Evolutionary conservation across 2,888 invertebrate species (phyloP), one percentile per base, ranked within the genome.

Genomic region (Halictus ligatus): DNA sequence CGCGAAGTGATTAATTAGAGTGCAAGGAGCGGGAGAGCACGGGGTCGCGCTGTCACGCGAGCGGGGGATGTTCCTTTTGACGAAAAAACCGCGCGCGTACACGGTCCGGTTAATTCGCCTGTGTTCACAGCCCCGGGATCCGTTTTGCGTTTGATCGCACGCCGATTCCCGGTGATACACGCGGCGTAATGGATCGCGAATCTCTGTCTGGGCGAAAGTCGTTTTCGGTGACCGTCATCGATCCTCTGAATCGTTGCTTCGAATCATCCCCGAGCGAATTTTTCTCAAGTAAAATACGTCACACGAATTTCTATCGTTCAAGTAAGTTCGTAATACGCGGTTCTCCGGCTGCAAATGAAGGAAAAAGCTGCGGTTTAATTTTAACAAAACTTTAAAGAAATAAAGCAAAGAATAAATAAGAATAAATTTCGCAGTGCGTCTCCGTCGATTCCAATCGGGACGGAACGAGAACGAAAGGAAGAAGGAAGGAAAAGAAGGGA

Each of bases 1-100:
- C 78, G 73, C 4, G 78, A 76, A 69, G 84, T 84, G 76, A 84
- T 84, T 84, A 86, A 86, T 86, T 74, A 74, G 73, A 79, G 84
- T 74, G 73, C 79, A 46, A 67, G 25, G 35, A 54, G 12, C 35
- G 48, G n/a, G n/a, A 64, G 60, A 18, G 12, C 5, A 15, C 4
- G 50, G 25, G 2, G 29, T 21, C 48, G 4, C 5, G 48, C 60
- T 46, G 60, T 7, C 50, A 13, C 6, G 60, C 35, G 35, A n/a
- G 35, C 35, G 35, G 4, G 21, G 25, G 25, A n/a, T 35, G 29
- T 73, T 79, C 46, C 75, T 78, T 75, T 79, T 73, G 76, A 83
- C 79, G 72, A 73, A 76, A 84, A 75, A 78, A n/a, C 40, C 54
- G 21, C 69, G 50, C 40, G 67, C n/a, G 48, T 60, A 25, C 40